These are phyloP conservation scores for Sarotherodon lohbergeri DNA, from an alignment of 2,113 vertebrate species.

Conservation along the genomic window DNA sequence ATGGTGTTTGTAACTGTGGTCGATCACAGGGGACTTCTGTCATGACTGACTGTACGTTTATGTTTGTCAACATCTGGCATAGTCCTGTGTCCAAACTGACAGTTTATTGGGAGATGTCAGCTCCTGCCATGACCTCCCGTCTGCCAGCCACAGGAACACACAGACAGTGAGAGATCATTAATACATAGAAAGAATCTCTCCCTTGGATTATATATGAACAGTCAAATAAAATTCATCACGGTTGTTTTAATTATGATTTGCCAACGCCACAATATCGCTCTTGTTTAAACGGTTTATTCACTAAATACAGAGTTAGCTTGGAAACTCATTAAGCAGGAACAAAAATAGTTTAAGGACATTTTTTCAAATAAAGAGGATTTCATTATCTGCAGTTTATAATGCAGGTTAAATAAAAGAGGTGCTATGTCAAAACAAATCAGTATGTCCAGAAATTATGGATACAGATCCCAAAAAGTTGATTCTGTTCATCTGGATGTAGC, in stretches of 20 bases:
- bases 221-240: background rate
- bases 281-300: background rate
- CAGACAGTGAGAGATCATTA: background rate
- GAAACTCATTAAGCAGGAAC: background rate
- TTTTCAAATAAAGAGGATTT: background rate
- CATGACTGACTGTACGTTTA: background rate
- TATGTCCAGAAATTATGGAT: background rate
- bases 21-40: background rate
- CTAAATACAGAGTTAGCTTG: background rate
- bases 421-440: background rate
- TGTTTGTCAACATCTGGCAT: background rate
- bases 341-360: background rate
- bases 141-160: background rate
- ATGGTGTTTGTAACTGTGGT: background rate
- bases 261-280: accelerated
- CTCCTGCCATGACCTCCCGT: background rate
- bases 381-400: background rate
- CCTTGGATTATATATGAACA: background rate
- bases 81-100: background rate
- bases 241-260: background rate
- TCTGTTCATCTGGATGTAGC: background rate
- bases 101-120: background rate
- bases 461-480: background rate
- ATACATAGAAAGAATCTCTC: background rate
- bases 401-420: background rate